Evolutionary conservation across 1,140 invertebrate genomes (phyloP), one percentile per base, ranked within the genome.

Genomic region (Apis cerana): DNA sequence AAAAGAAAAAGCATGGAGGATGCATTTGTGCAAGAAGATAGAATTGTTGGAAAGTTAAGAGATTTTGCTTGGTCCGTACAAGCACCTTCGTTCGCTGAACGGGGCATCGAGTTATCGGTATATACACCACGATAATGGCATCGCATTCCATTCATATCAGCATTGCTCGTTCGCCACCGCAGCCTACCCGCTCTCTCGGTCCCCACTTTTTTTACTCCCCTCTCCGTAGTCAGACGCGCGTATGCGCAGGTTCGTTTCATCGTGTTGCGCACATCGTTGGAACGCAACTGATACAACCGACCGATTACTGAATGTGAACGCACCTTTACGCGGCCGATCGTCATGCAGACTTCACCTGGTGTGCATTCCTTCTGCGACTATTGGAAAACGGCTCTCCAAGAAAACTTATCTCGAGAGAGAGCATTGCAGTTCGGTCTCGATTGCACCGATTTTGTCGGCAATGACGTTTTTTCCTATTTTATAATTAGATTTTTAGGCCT

Each of bases 91-190:
- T 64, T 86, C 72, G 48, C 76, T 15, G 54, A 64, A 75, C 83
- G 74, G 75, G 67, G 77, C 83, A 89, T 85, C 84, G 88, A 91
- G 88, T 91, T 92, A 92, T 92, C 90, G 89, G 89, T 90, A 86
- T 88, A 83, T 91, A 89, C 85, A 83, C 87, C 83, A 86, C 90
- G 92, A 92, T 92, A 92, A 93, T 92, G 90, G 91, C 89, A 91
- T 92, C 89, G 91, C 92, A 92, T 93, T 93, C 92, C 91, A 92
- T 92, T 93, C 89, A 88, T 93, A 93, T 93, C 91, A 92, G 89
- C 87, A 89, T 91, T 86, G 76, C 77, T 85, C 83, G 87, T 76
- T 86, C 80, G 67, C 81, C 85, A 84, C 85, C 67, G 76, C 85
- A 64, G 59, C 72, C 54, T 75, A 62, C 59, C 67, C 82, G 56